A percentile compares a stretch with the other conserved stretches of the same genome.
Conservation (phyloP, 2,113 vertebrate species). For the Heteronetta atricapilla region DNA sequence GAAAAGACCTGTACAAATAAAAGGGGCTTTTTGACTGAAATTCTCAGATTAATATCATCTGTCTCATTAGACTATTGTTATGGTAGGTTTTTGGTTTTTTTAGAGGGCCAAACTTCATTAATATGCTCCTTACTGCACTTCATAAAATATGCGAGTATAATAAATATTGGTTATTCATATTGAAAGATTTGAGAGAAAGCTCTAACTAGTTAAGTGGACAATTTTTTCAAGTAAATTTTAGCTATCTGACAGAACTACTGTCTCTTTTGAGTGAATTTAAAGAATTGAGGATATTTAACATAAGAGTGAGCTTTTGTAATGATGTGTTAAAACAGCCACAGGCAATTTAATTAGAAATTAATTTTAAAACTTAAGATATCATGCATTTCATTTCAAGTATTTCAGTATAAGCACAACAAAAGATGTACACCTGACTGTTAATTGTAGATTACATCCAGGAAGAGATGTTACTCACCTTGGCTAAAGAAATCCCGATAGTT, state of each 20-base stretch:
- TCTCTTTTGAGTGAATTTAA: background rate
- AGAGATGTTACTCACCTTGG: conserved; percentile 75
- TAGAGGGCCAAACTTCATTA: background rate
- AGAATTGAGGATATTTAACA: background rate
- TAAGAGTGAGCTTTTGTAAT: background rate
- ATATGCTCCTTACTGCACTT: background rate
- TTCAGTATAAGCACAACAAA: background rate
- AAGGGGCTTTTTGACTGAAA: background rate
- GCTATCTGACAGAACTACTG: background rate
- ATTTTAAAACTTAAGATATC: background rate
- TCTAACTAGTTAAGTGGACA: background rate
- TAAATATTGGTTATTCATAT: background rate
- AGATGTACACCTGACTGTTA: background rate
- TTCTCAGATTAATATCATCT: background rate
- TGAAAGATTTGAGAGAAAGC: background rate
- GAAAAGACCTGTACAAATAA: background rate
- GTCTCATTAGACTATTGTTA: background rate
- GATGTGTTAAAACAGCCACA: background rate
- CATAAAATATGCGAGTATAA: background rate
- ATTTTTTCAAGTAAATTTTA: background rate
- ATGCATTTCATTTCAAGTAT: background rate
- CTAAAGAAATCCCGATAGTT: conserved; percentile 95
- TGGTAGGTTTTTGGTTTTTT: background rate
- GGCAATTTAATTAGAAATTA: background rate
- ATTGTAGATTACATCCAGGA: background rate